A percentile compares a stretch with the other conserved stretches of the same genome.
Evolutionary conservation across 1,140 invertebrate species (phyloP).

Genomic region (Tetranychus urticae): DNA sequence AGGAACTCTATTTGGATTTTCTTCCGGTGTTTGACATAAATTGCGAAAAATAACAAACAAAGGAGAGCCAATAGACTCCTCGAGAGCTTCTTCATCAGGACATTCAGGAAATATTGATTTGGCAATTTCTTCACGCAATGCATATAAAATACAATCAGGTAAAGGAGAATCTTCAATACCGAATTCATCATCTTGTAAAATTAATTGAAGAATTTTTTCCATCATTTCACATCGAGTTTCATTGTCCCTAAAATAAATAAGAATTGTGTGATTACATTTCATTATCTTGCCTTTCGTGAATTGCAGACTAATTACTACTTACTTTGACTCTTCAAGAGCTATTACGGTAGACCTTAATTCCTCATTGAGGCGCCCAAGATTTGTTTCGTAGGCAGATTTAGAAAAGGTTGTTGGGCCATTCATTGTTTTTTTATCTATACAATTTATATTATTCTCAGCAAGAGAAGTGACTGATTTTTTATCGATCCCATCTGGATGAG

Average conservation of each 20-base stretch:
- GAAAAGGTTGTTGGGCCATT: background rate
- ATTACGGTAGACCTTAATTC: background rate
- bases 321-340: conserved; percentile 20
- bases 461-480: no score
- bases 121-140: conserved; percentile 19
- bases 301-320: background rate
- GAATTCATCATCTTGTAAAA: conserved; percentile 22
- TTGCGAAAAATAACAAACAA: conserved; percentile 55
- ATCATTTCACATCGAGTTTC: conserved; percentile 39
- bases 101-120: conserved; percentile 25
- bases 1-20: conserved; percentile 47
- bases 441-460: background rate
- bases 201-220: conserved; percentile 38
- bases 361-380: background rate
- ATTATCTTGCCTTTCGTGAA: background rate
- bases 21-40: conserved; percentile 37
- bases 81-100: conserved; percentile 27
- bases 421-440: background rate
- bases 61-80: conserved; percentile 51
- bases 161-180: background rate
- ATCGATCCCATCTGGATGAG: no score
- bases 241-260: conserved; percentile 25
- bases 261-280: background rate
- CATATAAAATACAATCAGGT: background rate
- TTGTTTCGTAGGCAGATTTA: background rate